Conservation (phyloP, 1,140 invertebrate species). For the Drosophila tsacasi region DNA sequence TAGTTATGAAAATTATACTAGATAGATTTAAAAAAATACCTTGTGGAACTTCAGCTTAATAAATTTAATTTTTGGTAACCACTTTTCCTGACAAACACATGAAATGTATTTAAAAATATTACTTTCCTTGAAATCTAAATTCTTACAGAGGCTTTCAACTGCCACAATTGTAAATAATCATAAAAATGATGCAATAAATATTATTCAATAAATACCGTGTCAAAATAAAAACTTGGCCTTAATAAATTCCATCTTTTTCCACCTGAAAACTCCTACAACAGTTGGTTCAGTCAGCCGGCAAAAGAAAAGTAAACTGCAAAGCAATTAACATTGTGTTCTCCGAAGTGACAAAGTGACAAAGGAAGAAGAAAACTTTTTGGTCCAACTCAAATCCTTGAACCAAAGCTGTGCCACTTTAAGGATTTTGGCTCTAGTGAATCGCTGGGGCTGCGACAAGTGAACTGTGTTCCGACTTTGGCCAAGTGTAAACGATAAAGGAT, state of each 20-base stretch:
- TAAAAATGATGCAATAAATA: no score
- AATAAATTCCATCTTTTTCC: conserved; percentile 17
- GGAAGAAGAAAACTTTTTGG: conserved; percentile 31
- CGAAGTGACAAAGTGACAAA: conserved; percentile 42
- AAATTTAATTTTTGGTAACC: neutral
- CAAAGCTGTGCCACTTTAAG: conserved; percentile 35
- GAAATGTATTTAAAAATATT: neutral
- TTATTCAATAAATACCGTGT: neutral
- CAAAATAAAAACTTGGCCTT: neutral
- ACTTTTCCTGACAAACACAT: neutral
- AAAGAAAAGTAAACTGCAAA: conserved; percentile 46
- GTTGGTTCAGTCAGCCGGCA: conserved; percentile 25
- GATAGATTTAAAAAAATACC: no score
- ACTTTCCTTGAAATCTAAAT: neutral
- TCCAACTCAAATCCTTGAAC: conserved; percentile 6
- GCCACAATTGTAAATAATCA: no score
- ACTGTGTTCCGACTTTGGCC: conserved; percentile 44
- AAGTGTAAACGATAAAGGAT: conserved; percentile 71
- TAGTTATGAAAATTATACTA: neutral
- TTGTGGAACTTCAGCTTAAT: neutral
- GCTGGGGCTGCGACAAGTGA: conserved; percentile 3
- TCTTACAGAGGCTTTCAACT: neutral
- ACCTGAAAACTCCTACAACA: conserved; percentile 12
- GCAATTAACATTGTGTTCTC: conserved; percentile 51
- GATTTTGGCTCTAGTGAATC: conserved; percentile 25